phyloP scores from a whole-genome alignment of 2,888 invertebrate species.

The Drosophila subsilvestris region DNA sequence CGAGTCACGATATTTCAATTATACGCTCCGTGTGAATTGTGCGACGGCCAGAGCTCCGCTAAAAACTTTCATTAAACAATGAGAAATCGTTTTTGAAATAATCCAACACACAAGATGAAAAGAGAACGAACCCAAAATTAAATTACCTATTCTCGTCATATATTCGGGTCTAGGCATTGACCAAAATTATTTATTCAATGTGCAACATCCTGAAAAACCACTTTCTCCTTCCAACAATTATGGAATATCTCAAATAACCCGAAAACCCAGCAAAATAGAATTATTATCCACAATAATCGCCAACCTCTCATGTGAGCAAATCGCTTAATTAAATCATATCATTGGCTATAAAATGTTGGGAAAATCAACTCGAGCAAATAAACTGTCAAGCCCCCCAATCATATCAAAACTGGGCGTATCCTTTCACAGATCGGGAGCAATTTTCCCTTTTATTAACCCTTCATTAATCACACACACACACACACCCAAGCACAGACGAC shows the following conservation, averaged over 20 bases:
- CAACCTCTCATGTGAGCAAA: conserved; percentile 21
- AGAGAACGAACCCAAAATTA: not conserved
- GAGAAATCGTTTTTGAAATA: conserved; percentile 22
- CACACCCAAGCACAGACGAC: not conserved
- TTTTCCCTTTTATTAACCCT: conserved; percentile 65
- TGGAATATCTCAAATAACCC: not conserved
- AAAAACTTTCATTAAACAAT: conserved; percentile 47
- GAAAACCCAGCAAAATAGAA: not conserved
- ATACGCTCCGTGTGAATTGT: conserved; percentile 65
- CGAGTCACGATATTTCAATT: conserved; percentile 78
- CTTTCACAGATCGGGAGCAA: conserved; percentile 51
- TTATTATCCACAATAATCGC: conserved; percentile 2
- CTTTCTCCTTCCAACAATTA: no score
- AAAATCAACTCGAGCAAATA: conserved; percentile 52
- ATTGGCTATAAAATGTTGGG: conserved; percentile 21
- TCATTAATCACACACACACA: conserved; percentile 63
- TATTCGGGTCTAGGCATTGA: not conserved
- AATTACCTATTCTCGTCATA: not conserved
- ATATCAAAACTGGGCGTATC: conserved; percentile 34
- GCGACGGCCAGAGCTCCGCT: conserved; percentile 39
- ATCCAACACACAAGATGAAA: not conserved
- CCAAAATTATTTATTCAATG: not conserved
- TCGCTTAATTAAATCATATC: conserved; percentile 53
- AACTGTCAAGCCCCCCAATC: conserved; percentile 44
- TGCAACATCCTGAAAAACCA: not conserved